These are phyloP conservation scores for Anarsia innoxiella DNA, from an alignment of 2,888 invertebrate genomes.

Conservation along the genomic window DNA sequence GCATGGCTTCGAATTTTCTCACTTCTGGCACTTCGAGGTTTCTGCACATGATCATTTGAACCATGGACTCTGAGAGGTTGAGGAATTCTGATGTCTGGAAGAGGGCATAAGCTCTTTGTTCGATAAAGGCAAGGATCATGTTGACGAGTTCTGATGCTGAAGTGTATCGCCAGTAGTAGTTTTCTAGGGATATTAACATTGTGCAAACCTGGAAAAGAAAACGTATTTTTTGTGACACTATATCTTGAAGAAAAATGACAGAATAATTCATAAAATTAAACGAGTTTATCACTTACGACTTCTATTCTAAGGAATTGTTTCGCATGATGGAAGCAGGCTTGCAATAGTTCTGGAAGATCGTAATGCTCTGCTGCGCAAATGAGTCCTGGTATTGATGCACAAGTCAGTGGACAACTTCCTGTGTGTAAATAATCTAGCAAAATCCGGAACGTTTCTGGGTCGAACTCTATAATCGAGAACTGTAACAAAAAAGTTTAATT, in stretches of 20 bases:
- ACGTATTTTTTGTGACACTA: too few relatives aligned
- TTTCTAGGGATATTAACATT: conserved; percentile 93
- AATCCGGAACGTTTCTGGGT: conserved; percentile 93
- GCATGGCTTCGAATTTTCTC: conserved; percentile 94
- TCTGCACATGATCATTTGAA: conserved; percentile 95
- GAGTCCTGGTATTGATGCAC: conserved; percentile 93
- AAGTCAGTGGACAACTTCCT: conserved; percentile 93
- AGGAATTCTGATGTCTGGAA: conserved; percentile 91
- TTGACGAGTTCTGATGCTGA: conserved; percentile 95
- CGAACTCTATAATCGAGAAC: conserved; percentile 96
- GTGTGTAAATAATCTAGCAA: conserved; percentile 94
- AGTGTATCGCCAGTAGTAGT: conserved; percentile 96
- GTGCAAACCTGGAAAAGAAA: conserved; percentile 80
- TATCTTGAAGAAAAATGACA: too few relatives aligned
- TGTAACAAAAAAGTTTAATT: conserved; percentile 46
- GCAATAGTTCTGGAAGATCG: conserved; percentile 92
- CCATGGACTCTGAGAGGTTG: conserved; percentile 94
- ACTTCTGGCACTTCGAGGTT: conserved; percentile 92
- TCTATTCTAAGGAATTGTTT: conserved; percentile 95
- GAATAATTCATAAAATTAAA: too few relatives aligned
- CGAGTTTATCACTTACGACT: conserved; percentile 81
- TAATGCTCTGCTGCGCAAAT: conserved; percentile 97
- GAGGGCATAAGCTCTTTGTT: conserved; percentile 88
- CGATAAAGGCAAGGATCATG: conserved; percentile 93
- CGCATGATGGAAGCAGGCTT: conserved; percentile 96